Evolutionary conservation across 2,797 vertebrate genomes (phyloP).

Genomic region (Sciaenops ocellatus): DNA sequence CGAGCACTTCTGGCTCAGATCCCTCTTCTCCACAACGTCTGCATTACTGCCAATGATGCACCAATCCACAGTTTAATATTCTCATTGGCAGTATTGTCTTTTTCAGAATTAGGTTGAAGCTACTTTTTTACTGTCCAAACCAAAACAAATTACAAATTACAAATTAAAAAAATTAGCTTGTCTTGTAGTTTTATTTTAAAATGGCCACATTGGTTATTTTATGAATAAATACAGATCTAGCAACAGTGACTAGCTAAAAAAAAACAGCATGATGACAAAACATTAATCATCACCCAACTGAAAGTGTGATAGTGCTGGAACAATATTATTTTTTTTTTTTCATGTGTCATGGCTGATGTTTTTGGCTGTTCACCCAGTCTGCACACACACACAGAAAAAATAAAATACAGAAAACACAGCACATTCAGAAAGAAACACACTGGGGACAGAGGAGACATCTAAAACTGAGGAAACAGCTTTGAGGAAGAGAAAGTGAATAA

Average conservation of each 20-base stretch:
- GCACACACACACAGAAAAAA: not conserved
- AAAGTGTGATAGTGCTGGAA: conserved; percentile 2
- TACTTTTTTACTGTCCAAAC: not conserved
- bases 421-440: conserved; percentile 22
- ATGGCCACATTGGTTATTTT: not conserved
- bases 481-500: conserved; percentile 56
- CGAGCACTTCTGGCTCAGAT: too few species aligned
- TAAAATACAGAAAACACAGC: conserved; percentile 18
- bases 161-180: not conserved
- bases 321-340: conserved; percentile 35
- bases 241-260: not conserved
- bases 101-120: not conserved
- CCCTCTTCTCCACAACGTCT: too few species aligned
- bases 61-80: too few species aligned
- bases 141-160: not conserved
- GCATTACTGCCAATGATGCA: too few species aligned
- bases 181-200: not conserved
- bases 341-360: conserved; percentile 19
- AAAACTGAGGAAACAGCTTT: conserved; percentile 16
- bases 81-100: too few species aligned
- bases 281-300: conserved; percentile 1
- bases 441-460: conserved; percentile 3
- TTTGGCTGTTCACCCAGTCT: conserved; percentile 29
- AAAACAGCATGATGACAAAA: conserved; percentile 7
- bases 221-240: not conserved